A percentile compares a stretch with the other conserved stretches of the same genome.
Conservation (phyloP, 2,888 invertebrate genomes). For the Ferrisia virgata region DNA sequence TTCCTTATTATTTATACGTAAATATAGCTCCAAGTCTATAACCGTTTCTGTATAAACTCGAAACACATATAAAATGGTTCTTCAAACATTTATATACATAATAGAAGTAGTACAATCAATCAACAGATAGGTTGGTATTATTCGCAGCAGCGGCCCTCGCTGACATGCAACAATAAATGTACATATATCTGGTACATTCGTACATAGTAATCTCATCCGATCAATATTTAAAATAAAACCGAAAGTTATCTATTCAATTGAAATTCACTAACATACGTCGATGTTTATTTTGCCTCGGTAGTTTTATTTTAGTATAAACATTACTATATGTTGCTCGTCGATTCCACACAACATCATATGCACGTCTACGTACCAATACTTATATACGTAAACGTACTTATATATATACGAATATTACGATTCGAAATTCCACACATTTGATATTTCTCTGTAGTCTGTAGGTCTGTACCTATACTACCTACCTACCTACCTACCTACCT, state of each 20-base stretch:
- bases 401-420: not conserved
- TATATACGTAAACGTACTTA: not conserved
- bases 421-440: not conserved
- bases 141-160: not conserved
- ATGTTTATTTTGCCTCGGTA: constrained; percentile 11
- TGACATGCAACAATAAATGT: not conserved
- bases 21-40: not conserved
- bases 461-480: too few species aligned
- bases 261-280: constrained; percentile 18
- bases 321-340: not conserved
- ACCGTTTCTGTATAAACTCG: not conserved
- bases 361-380: not conserved
- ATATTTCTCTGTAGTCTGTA: too few species aligned
- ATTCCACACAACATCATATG: not conserved
- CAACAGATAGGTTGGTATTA: not conserved
- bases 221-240: constrained; percentile 31
- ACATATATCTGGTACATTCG: not conserved
- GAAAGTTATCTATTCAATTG: constrained; percentile 29
- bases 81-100: too few species aligned
- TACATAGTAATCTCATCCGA: not conserved
- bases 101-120: not conserved
- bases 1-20: not conserved
- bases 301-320: constrained; percentile 8
- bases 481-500: too few species aligned
- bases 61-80: not conserved